Base-by-base conservation (phyloP, 2,113 vertebrate genomes). In the Phasianus colchicus region DNA sequence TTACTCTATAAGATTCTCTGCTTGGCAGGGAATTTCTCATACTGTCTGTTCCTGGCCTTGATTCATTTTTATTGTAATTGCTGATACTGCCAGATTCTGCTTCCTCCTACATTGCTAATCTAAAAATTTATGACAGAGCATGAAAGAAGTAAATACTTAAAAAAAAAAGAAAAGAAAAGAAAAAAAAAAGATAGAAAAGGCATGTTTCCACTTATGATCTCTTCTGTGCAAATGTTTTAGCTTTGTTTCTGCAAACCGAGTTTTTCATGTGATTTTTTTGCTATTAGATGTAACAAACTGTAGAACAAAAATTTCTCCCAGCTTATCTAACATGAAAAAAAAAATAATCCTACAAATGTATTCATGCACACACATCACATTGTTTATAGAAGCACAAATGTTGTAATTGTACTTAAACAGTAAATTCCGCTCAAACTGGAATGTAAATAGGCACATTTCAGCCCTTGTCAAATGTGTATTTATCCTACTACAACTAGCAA, bases 41-140 rank as follows among this genome's bases (percentile, higher is more conserved):
- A 47, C 21, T 67, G 20, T n/a, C 83, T 88, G 65, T 63, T 86
- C n/a, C 69, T 83, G 60, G 30, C 52, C 65, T 86, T 75, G 24
- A 29, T 89, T 90, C 9, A 20, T 42, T 81, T 74, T 73, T 77
- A 45, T 45, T 90, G 25, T 82, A 67, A 81, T 81, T 70, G 42
- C 32, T 63, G 65, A 18, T 67, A 42, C 55, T 81, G 72, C 36
- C 55, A 64, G 40, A 92, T 34, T 21, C 42, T 74, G 57, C 32
- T 93, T 93, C 21, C 12, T 75, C 25, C 29, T 57, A 84, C 0
- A 32, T 70, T 72, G 38, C 32, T 89, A 71, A 57, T 78, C 86
- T 95, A 89, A 74, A 90, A 93, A 92, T 21, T 86, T 81, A 73
- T 50, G 61, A 89, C 88, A 92, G 38, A 9, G 90, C 25, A 72